These are phyloP conservation scores for Synchiropus splendidus DNA, from an alignment of 2,113 vertebrate species.

Conservation along the genomic window DNA sequence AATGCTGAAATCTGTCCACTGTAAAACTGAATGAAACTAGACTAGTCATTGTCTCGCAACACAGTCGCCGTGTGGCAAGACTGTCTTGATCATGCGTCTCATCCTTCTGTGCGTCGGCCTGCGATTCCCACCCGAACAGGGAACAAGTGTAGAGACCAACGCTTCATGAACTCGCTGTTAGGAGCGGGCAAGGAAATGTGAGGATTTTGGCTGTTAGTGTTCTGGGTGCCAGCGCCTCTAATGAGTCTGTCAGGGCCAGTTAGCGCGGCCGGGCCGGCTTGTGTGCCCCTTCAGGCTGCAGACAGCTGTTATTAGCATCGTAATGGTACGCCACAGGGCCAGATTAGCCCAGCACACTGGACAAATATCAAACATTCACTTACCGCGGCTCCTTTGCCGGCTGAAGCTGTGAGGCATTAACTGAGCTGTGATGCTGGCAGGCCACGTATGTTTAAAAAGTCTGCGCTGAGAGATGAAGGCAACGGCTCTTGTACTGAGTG, in stretches of 20 bases:
- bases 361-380: constrained; percentile 65
- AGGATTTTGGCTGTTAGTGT: constrained; percentile 47
- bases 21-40: too few species aligned
- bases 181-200: constrained; percentile 41
- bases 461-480: constrained; percentile 19
- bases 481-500: constrained; percentile 18
- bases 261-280: constrained; percentile 52
- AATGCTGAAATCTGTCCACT: too few species aligned
- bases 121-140: constrained; percentile 12
- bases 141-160: constrained; percentile 47
- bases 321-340: constrained; percentile 70
- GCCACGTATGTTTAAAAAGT: constrained; percentile 35
- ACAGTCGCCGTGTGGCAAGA: too few species aligned
- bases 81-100: too few species aligned
- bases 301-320: constrained; percentile 74
- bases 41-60: too few species aligned
- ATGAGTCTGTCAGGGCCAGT: constrained; percentile 75
- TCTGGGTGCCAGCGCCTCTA: constrained; percentile 67
- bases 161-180: constrained; percentile 43
- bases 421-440: constrained; percentile 38
- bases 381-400: constrained; percentile 40
- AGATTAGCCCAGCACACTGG: constrained; percentile 62
- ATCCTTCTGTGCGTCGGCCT: too few species aligned
- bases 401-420: constrained; percentile 33
- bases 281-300: constrained; percentile 57